Percentiles rank a stretch among this genome's conserved stretches.
Conservation (phyloP, 1,140 invertebrate genomes). For the Tetramorium alpestre region DNA sequence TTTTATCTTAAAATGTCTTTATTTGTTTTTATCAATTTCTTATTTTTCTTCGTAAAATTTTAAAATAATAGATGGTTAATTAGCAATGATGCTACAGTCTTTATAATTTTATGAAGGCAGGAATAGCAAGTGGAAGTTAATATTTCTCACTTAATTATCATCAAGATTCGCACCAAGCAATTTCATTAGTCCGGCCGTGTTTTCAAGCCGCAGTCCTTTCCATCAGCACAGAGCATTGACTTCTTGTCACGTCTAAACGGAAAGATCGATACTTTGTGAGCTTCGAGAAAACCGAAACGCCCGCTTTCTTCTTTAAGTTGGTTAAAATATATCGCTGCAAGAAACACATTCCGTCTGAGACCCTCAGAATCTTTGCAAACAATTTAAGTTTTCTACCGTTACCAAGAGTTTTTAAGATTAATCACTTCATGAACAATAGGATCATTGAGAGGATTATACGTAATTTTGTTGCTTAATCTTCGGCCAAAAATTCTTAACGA, state of each 20-base stretch:
- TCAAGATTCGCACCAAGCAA: neutral
- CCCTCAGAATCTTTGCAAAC: neutral
- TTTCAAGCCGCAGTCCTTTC: neutral
- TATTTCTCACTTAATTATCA: neutral
- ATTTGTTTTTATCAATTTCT: no score
- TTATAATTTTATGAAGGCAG: neutral
- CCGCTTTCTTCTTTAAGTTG: neutral
- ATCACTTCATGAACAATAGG: neutral
- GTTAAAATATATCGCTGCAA: neutral
- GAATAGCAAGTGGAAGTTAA: neutral
- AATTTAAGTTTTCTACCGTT: slow-evolving; percentile 35
- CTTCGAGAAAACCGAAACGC: neutral
- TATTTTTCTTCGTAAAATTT: neutral
- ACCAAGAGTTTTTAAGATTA: neutral
- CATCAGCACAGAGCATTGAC: slow-evolving; percentile 8
- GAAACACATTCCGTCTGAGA: neutral
- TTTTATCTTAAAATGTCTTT: neutral
- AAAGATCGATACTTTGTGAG: neutral
- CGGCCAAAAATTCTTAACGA: neutral
- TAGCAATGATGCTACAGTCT: neutral
- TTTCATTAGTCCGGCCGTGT: neutral
- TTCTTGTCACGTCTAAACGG: slow-evolving; percentile 21
- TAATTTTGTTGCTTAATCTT: neutral
- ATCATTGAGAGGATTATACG: neutral
- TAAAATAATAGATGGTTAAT: neutral